A percentile compares a stretch with the other conserved stretches of the same genome.
Evolutionary conservation across 2,888 invertebrate species (phyloP).

Genomic region (Leptopterna dolabrata): DNA sequence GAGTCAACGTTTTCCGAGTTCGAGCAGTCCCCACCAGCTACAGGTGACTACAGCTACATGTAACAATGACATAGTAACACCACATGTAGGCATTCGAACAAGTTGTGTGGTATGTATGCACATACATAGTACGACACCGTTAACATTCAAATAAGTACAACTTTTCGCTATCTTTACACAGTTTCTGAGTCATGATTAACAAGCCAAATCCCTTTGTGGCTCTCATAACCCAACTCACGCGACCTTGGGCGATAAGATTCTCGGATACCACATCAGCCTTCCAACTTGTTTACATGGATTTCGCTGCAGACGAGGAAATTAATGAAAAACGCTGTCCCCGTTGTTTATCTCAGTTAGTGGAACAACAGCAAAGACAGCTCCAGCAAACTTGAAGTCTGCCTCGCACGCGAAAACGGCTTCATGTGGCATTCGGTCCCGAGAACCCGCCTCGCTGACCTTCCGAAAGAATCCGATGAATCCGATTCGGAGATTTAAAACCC

Average conservation of each 20-base stretch:
- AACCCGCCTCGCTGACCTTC: background rate
- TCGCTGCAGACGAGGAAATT: background rate
- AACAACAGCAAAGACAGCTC: background rate
- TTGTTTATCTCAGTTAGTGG: background rate
- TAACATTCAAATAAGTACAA: no score
- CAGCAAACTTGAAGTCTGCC: background rate
- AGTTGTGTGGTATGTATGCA: no score
- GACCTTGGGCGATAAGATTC: background rate
- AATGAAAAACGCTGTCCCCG: background rate
- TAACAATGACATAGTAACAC: no score
- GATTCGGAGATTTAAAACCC: background rate
- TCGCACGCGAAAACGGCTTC: background rate
- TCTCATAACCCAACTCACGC: background rate
- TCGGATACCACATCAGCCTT: background rate
- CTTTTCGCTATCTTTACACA: no score
- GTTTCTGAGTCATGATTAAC: no score
- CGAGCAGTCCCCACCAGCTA: no score
- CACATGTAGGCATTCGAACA: no score
- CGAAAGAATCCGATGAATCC: background rate
- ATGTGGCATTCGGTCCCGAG: background rate
- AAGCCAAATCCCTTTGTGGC: background rate
- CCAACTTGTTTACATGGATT: background rate
- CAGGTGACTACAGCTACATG: no score
- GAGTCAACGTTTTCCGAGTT: no score
- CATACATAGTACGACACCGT: no score